These are phyloP conservation scores for Luperina nickerlii DNA, from an alignment of 2,888 invertebrate species.

Conservation along the genomic window DNA sequence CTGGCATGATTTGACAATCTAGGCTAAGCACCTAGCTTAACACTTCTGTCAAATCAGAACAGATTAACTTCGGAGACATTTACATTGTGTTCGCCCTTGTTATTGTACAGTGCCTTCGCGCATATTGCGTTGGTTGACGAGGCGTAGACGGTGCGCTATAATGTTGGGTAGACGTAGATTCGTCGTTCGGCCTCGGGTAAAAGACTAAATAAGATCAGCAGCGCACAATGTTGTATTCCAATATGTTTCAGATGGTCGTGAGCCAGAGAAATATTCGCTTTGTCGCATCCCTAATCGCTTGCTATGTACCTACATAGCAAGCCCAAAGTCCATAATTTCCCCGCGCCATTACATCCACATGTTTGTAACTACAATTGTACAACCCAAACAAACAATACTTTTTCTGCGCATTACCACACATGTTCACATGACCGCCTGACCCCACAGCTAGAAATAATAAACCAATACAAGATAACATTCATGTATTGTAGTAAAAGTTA, in stretches of 20 bases:
- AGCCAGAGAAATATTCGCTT: neutral
- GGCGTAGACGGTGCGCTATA: neutral
- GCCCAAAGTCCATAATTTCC: neutral
- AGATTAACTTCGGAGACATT: conserved; percentile 26
- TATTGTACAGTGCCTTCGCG: neutral
- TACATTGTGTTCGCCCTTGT: neutral
- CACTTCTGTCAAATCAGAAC: conserved; percentile 3
- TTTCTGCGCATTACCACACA: conserved; percentile 7
- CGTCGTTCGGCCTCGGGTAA: neutral
- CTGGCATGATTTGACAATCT: conserved; percentile 9
- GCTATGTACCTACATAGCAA: neutral
- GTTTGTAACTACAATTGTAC: conserved; percentile 17
- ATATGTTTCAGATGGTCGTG: too few relatives aligned
- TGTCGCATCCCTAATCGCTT: neutral
- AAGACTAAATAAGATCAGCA: neutral
- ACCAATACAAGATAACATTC: conserved; percentile 24
- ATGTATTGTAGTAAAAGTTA: conserved; percentile 38
- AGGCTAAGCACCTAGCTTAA: conserved; percentile 23
- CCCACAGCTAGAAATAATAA: conserved; percentile 17
- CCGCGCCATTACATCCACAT: conserved; percentile 15
- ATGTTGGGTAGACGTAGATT: neutral
- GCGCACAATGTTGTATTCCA: neutral
- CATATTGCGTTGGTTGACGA: conserved; percentile 1
- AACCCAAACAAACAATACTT: conserved; percentile 12
- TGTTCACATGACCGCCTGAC: conserved; percentile 12